Conservation (phyloP, 2,888 invertebrate species). For the Archaeoteleia sp. region DNA sequence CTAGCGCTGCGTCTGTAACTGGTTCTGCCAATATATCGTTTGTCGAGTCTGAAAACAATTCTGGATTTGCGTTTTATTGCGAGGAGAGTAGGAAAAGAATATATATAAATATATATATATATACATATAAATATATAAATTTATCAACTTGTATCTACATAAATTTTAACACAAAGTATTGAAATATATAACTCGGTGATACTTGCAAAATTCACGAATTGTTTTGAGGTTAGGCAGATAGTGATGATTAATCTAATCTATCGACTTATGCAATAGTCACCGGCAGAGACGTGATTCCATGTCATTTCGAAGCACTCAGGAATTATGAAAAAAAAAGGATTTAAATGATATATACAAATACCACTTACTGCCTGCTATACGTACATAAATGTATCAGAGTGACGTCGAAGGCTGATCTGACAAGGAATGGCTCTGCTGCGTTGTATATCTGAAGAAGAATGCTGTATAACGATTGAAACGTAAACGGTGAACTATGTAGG, state of each 20-base stretch:
- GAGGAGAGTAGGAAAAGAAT: too few species aligned
- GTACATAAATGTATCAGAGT: slow-evolving; percentile 23
- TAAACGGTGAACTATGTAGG: slow-evolving; percentile 55
- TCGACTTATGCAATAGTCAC: slow-evolving; percentile 28
- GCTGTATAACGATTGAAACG: slow-evolving; percentile 34
- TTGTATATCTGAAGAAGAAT: slow-evolving; percentile 25
- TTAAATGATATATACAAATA: slow-evolving; percentile 35
- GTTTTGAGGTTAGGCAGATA: slow-evolving; percentile 24
- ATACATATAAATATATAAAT: too few species aligned
- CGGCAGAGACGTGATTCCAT: slow-evolving; percentile 26
- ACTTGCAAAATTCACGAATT: slow-evolving; percentile 18
- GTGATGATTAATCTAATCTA: slow-evolving; percentile 46
- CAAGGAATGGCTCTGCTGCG: slow-evolving; percentile 41
- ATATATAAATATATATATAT: too few species aligned
- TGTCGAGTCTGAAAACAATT: slow-evolving; percentile 24
- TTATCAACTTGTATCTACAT: too few species aligned
- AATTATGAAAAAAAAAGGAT: slow-evolving; percentile 21
- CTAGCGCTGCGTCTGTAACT: slow-evolving; percentile 7
- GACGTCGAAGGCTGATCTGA: slow-evolving; percentile 35
- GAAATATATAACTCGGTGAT: too few species aligned
- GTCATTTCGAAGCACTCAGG: slow-evolving; percentile 42
- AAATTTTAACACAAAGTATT: too few species aligned
- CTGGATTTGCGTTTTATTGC: slow-evolving; percentile 21
- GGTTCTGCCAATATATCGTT: slow-evolving; percentile 20
- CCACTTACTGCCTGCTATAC: slow-evolving; percentile 42